Conservation (phyloP, 2,113 vertebrate genomes). For the Neogale vison region DNA sequence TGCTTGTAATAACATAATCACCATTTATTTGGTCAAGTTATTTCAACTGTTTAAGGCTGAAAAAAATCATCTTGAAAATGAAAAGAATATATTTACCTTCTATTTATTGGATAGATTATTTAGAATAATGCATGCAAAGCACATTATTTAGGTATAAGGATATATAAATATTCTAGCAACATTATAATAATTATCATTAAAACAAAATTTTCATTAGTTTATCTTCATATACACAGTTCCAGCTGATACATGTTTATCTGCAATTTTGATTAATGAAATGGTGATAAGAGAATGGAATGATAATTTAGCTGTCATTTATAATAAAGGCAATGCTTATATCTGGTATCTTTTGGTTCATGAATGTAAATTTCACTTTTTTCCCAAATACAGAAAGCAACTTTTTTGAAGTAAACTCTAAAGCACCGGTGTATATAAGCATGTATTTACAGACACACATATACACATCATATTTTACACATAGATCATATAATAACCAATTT, state of each 20-base stretch:
- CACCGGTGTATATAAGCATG: neutral
- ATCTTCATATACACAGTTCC: neutral
- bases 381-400: neutral
- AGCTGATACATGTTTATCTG: neutral
- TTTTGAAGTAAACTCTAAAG: neutral
- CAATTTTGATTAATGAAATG: neutral
- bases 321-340: neutral
- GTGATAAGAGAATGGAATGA: neutral
- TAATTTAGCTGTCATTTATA: neutral
- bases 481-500: neutral
- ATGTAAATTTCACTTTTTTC: neutral
- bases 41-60: neutral
- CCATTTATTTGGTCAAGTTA: neutral
- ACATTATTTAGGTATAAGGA: neutral
- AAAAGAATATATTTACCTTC: neutral
- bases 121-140: neutral
- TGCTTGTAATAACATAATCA: neutral
- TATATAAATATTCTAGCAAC: neutral
- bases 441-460: neutral
- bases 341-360: neutral
- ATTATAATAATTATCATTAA: neutral
- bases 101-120: neutral
- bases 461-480: neutral
- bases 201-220: neutral
- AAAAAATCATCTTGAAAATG: neutral